Base-by-base conservation (phyloP, 2,888 invertebrate species). In the Lepidocyrtinus sp. region DNA sequence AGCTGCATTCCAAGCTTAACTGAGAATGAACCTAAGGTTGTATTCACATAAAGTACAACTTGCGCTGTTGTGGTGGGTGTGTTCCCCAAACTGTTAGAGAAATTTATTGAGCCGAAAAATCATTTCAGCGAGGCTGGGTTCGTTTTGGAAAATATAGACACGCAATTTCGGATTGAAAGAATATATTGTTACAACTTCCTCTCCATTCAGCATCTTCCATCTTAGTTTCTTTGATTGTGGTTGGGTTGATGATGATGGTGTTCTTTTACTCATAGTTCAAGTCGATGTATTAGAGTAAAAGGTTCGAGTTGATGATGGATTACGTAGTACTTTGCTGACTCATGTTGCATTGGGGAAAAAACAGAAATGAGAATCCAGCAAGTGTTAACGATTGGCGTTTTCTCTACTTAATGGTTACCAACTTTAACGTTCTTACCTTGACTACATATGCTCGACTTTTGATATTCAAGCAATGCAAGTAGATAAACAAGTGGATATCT, bases 321-420 rank as follows among this genome's bases (percentile, higher is more conserved):
- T 73, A 24, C 50, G 19, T 45, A 64, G 24, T 25, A 21, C 36
- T 73, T 50, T 64, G 72, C 72, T 73, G 72, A 73, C 27, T 73
- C 72, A 73, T 55, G 26, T 64, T 45, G 15, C 36, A 36, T 7
- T 61, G 61, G 1, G 61, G 21, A 19, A 5, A 22, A 24, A 61
- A 24, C 21, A 5, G n/a, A 50, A 50, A 50, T 50, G 50, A 17
- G 17, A 50, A 50, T 50, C 5, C 36, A 36, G 5, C 17, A 17
- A 50, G 50, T 12, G 36, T 7, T 36, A 36, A 36, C 5, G 12
- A 12, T 36, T 36, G 5, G 36, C 5, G 36, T 36, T 36, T 12
- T 7, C 12, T 12, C 36, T 5, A 7, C 12, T 7, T 36, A 5
- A 7, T 36, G 36, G 36, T 36, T 7, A 36, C 12, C 12, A 36